Evolutionary conservation across 2,113 vertebrate genomes (phyloP).

Genomic region (Miniopterus natalensis): DNA sequence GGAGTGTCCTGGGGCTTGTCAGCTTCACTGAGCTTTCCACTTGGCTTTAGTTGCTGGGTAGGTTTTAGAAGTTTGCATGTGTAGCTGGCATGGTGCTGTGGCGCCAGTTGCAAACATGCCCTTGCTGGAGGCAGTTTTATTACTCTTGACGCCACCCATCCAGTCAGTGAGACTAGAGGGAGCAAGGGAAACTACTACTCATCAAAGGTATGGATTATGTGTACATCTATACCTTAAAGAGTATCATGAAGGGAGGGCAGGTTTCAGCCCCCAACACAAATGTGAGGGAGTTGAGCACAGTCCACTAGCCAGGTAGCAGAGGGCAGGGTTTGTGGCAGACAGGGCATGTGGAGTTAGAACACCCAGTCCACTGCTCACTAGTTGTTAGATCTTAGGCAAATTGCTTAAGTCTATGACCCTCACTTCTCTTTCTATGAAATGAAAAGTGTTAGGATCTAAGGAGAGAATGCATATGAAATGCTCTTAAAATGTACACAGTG

Average conservation of each 20-base stretch:
- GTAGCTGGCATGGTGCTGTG: constrained; percentile 52
- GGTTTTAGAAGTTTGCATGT: constrained; percentile 34
- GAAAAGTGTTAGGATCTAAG: background rate
- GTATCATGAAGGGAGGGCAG: background rate
- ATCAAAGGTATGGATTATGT: background rate
- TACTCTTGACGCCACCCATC: background rate
- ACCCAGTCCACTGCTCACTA: background rate
- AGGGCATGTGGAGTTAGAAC: background rate
- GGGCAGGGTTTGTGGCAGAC: background rate
- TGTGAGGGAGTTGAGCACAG: background rate
- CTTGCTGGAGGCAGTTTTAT: constrained; percentile 68
- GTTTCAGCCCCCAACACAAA: background rate
- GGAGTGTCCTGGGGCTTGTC: constrained; percentile 13
- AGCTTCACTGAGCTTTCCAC: constrained; percentile 31
- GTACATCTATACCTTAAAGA: background rate
- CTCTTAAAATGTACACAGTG: background rate
- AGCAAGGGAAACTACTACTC: background rate
- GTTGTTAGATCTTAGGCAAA: background rate
- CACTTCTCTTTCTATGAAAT: background rate
- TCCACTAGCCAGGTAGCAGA: background rate
- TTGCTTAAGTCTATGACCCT: background rate
- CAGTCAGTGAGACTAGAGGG: background rate
- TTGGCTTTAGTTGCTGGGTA: constrained; percentile 43
- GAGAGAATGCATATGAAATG: background rate
- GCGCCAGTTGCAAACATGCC: constrained; percentile 53